Conservation (phyloP, 1,140 invertebrate genomes). For the Tetraneura akinire region DNA sequence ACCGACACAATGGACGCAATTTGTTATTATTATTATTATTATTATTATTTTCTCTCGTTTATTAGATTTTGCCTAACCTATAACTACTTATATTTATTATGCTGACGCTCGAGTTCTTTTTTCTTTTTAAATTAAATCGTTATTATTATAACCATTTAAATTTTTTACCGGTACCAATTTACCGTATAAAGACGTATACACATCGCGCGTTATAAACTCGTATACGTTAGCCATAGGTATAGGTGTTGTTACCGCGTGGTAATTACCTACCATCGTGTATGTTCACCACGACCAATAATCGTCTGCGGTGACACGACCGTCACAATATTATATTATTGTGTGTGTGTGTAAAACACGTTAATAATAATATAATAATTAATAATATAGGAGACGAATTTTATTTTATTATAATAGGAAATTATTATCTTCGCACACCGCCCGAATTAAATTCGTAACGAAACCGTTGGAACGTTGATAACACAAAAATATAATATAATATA, state of each 20-base stretch:
- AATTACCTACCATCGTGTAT: no score
- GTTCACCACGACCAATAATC: no score
- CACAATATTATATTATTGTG: no score
- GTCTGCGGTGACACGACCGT: no score
- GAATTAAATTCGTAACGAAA: background rate
- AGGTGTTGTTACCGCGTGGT: no score
- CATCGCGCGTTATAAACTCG: background rate
- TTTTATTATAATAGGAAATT: slow-evolving; percentile 32
- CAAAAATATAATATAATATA: background rate
- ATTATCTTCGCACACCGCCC: slow-evolving; percentile 9
- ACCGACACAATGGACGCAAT: slow-evolving; percentile 34
- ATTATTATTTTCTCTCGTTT: slow-evolving; percentile 44
- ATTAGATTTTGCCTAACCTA: slow-evolving; percentile 7
- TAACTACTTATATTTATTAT: no score
- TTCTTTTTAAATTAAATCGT: slow-evolving; percentile 41
- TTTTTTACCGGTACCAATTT: slow-evolving; percentile 20
- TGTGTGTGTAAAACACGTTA: no score
- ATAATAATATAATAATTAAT: no score
- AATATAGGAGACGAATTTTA: slow-evolving; percentile 13
- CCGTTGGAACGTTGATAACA: background rate
- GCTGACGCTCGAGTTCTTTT: background rate
- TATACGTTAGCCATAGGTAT: no score
- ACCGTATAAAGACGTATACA: slow-evolving; percentile 13
- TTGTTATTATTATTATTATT: no score
- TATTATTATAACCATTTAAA: background rate